These are phyloP conservation scores for Pheucticus melanocephalus DNA, from an alignment of 2,113 vertebrate species.

Conservation along the genomic window DNA sequence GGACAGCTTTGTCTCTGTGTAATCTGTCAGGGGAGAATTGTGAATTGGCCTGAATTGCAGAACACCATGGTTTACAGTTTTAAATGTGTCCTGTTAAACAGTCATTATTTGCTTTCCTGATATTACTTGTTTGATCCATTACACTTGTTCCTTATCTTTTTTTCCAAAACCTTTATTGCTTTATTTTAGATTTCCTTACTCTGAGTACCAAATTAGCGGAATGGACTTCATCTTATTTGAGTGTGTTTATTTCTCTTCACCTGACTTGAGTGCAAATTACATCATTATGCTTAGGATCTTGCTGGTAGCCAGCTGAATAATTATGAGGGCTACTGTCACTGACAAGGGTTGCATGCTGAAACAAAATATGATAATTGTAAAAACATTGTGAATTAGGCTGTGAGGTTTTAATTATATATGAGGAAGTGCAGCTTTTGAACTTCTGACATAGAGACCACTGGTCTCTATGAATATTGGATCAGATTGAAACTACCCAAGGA, in stretches of 20 bases:
- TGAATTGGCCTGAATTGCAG: neutral
- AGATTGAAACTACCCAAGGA: neutral
- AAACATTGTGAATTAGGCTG: neutral
- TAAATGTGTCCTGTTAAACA: neutral
- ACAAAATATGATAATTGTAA: neutral
- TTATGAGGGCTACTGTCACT: neutral
- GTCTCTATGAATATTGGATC: neutral
- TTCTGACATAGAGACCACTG: neutral
- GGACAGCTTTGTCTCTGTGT: neutral
- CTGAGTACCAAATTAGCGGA: neutral
- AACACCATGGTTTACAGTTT: neutral
- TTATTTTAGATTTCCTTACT: neutral
- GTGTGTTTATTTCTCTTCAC: neutral
- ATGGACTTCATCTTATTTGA: neutral
- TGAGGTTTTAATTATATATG: neutral
- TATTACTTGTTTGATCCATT: neutral
- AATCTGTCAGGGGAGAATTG: neutral
- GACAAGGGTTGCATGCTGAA: neutral
- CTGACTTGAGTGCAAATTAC: neutral
- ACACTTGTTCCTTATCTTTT: neutral
- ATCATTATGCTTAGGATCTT: neutral
- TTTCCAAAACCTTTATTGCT: neutral
- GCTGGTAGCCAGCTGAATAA: neutral
- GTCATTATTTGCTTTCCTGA: neutral
- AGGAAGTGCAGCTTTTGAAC: neutral